Conservation (phyloP, 2,888 invertebrate genomes). For the Synanthedon formicaeformis region DNA sequence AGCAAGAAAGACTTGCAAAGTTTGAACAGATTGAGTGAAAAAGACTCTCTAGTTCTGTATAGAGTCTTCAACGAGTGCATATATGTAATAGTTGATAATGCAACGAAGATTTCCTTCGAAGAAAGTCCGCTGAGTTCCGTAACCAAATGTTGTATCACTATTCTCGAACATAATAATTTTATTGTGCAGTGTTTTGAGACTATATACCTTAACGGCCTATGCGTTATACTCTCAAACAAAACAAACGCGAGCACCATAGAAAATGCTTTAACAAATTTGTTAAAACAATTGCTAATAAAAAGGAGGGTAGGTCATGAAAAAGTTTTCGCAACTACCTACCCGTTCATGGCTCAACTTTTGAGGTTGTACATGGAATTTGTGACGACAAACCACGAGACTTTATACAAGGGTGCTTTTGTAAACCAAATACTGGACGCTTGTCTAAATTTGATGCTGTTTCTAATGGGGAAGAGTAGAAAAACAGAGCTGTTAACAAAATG, state of each 20-base stretch:
- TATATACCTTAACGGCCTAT: slow-evolving; percentile 37
- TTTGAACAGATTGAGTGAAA: slow-evolving; percentile 27
- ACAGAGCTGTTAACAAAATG: slow-evolving; percentile 43
- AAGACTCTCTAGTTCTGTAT: slow-evolving; percentile 31
- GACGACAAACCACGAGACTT: slow-evolving; percentile 12
- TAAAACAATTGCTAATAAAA: slow-evolving; percentile 27
- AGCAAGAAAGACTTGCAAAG: slow-evolving; percentile 24
- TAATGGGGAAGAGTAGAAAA: slow-evolving; percentile 25
- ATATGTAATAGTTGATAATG: slow-evolving; percentile 39
- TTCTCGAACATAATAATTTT: slow-evolving; percentile 31
- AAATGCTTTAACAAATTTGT: slow-evolving; percentile 27
- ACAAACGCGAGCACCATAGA: slow-evolving; percentile 17
- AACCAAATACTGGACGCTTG: slow-evolving; percentile 22
- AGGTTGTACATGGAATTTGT: slow-evolving; percentile 36
- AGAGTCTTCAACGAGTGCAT: slow-evolving; percentile 42
- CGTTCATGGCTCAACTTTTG: slow-evolving; percentile 41
- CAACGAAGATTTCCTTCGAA: slow-evolving; percentile 27
- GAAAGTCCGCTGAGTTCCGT: slow-evolving; percentile 19
- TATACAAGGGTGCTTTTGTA: slow-evolving; percentile 14
- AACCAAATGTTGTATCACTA: slow-evolving; percentile 18
- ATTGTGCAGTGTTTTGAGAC: slow-evolving; percentile 43
- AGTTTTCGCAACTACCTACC: slow-evolving; percentile 31
- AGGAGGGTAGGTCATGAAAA: slow-evolving; percentile 32
- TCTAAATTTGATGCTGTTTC: slow-evolving; percentile 29
- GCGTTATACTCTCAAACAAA: slow-evolving; percentile 27